Conservation (phyloP, 2,888 invertebrate genomes). For the Chrysomela aeneicollis region DNA sequence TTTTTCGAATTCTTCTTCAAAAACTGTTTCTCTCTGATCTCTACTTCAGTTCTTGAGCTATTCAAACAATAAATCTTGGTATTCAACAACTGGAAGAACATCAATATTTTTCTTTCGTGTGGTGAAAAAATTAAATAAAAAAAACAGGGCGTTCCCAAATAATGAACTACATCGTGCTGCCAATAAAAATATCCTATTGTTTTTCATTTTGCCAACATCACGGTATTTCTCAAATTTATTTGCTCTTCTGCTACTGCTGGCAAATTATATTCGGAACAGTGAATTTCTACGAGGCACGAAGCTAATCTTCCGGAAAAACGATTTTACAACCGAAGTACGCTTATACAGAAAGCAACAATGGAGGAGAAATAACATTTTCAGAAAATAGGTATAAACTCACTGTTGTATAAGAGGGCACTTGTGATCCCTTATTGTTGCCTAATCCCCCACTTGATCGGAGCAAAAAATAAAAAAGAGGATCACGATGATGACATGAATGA, state of each 20-base stretch:
- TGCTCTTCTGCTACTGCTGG: background rate
- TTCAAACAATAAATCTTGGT: too few species aligned
- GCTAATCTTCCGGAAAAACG: constrained; percentile 19
- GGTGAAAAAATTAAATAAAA: too few species aligned
- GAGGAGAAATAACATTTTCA: constrained; percentile 15
- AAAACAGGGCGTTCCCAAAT: too few species aligned
- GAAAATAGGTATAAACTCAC: background rate
- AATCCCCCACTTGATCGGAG: background rate
- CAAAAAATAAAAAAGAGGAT: background rate
- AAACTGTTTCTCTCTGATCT: too few species aligned
- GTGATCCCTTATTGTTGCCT: background rate
- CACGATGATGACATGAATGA: background rate
- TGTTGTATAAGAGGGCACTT: background rate
- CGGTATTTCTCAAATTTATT: background rate
- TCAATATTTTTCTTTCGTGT: too few species aligned
- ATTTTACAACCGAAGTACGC: constrained; percentile 13
- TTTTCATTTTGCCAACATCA: background rate
- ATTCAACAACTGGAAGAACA: too few species aligned
- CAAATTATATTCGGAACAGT: constrained; percentile 14
- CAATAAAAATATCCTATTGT: background rate
- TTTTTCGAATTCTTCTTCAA: too few species aligned
- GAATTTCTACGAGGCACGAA: background rate
- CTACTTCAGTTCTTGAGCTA: too few species aligned
- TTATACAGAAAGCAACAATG: constrained; percentile 15
- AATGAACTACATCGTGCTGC: background rate